phyloP scores from a whole-genome alignment of 1,140 invertebrate species.

The Brachionus koreanus region DNA sequence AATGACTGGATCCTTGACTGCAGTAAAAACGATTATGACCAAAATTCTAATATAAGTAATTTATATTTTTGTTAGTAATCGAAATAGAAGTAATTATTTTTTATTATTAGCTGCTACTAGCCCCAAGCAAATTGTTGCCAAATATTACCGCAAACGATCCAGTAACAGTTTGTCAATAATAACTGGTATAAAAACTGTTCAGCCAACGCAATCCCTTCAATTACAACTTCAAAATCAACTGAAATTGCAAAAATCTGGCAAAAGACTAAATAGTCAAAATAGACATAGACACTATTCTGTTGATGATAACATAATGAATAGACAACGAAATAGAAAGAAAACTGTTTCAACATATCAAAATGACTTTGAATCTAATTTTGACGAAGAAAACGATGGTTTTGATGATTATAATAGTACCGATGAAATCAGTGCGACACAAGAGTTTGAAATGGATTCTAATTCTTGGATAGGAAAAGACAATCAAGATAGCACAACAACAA shows the following conservation, averaged over 20 bases:
- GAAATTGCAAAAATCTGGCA: not conserved
- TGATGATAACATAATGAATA: not conserved
- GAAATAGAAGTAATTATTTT: not conserved
- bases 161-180: constrained; percentile 11
- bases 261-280: not conserved
- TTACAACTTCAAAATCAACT: constrained; percentile 9
- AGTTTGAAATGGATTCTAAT: constrained; percentile 19
- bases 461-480: not conserved
- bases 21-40: not conserved
- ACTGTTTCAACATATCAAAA: not conserved
- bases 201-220: not conserved
- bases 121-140: not conserved
- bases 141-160: not conserved
- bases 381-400: not conserved
- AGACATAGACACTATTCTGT: constrained; percentile 27
- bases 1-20: not conserved
- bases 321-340: constrained; percentile 19
- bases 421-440: not conserved
- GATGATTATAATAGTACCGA: not conserved
- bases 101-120: not conserved
- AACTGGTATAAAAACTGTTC: not conserved
- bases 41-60: not conserved
- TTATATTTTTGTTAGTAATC: not conserved
- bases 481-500: not conserved
- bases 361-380: not conserved